Percentiles rank a stretch among this genome's conserved stretches.
Evolutionary conservation across 2,888 invertebrate genomes (phyloP).

Genomic region (Koerneria pararmatus): DNA sequence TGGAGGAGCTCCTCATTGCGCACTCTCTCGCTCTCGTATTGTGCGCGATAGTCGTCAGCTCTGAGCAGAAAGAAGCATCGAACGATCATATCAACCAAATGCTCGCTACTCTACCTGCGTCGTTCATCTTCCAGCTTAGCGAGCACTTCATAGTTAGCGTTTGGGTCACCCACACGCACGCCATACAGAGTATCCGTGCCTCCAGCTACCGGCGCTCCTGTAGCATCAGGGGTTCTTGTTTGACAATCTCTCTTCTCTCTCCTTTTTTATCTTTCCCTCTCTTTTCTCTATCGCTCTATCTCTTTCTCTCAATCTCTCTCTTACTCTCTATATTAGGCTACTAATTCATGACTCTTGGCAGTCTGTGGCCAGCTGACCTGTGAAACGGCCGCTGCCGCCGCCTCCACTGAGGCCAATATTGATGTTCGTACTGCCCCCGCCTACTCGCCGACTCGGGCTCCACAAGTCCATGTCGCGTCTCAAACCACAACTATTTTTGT

Average conservation of each 20-base stretch:
- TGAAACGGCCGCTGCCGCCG: slow-evolving; percentile 16
- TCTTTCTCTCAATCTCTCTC: no score
- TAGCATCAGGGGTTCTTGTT: slow-evolving; percentile 20
- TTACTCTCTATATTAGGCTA: no score
- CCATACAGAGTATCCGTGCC: slow-evolving; percentile 25
- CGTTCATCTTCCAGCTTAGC: slow-evolving; percentile 55
- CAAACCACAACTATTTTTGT: background rate
- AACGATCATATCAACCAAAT: background rate
- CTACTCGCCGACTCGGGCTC: slow-evolving; percentile 19
- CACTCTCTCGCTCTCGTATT: slow-evolving; percentile 53
- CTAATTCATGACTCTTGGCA: no score
- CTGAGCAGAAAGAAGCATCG: slow-evolving; percentile 33
- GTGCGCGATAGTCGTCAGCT: slow-evolving; percentile 52
- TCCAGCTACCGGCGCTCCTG: slow-evolving; percentile 21
- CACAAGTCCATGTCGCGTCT: slow-evolving; percentile 27
- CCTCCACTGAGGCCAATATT: slow-evolving; percentile 18
- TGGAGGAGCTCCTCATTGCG: slow-evolving; percentile 47
- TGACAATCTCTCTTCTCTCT: no score
- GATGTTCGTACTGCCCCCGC: slow-evolving; percentile 13
- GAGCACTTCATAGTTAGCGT: slow-evolving; percentile 54
- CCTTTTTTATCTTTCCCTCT: no score
- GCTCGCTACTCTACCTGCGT: slow-evolving; percentile 33
- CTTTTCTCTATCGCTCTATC: no score
- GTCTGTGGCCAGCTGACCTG: no score
- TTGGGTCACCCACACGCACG: slow-evolving; percentile 43